Evolutionary conservation across 2,113 vertebrate species (phyloP).

Genomic region (Redunca redunca): DNA sequence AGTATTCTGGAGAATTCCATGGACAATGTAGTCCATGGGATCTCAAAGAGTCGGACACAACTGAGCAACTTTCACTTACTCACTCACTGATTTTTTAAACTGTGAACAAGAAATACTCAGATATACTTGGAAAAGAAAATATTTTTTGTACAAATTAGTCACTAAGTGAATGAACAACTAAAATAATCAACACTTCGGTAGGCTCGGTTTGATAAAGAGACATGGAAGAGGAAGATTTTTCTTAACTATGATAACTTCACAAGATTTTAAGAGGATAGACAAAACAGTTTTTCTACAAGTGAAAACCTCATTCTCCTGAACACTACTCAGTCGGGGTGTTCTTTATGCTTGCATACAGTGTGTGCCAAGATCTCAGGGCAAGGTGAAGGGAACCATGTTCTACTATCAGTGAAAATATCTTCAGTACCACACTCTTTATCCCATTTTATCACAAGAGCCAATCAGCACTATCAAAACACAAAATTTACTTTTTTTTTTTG

Average conservation of each 20-base stretch:
- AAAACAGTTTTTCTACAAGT: background rate
- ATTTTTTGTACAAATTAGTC: background rate
- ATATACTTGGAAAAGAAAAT: slow-evolving; percentile 1
- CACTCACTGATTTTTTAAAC: background rate
- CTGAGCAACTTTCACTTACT: background rate
- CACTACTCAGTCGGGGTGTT: background rate
- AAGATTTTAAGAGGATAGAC: background rate
- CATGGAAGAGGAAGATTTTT: background rate
- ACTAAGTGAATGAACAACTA: background rate
- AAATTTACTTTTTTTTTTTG: background rate
- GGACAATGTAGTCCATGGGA: background rate
- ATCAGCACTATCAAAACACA: background rate
- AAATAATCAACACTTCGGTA: background rate
- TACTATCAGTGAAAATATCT: background rate
- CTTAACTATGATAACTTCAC: background rate
- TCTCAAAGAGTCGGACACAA: background rate
- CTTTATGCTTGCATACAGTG: background rate
- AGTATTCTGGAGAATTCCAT: background rate
- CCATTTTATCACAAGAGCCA: background rate
- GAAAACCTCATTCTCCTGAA: background rate
- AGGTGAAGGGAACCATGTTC: background rate
- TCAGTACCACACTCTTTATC: background rate
- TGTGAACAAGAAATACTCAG: background rate
- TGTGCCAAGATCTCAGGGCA: background rate
- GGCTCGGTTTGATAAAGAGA: background rate